Evolutionary conservation across 2,888 invertebrate species (phyloP).

Genomic region (Lasioglossum villosulum): DNA sequence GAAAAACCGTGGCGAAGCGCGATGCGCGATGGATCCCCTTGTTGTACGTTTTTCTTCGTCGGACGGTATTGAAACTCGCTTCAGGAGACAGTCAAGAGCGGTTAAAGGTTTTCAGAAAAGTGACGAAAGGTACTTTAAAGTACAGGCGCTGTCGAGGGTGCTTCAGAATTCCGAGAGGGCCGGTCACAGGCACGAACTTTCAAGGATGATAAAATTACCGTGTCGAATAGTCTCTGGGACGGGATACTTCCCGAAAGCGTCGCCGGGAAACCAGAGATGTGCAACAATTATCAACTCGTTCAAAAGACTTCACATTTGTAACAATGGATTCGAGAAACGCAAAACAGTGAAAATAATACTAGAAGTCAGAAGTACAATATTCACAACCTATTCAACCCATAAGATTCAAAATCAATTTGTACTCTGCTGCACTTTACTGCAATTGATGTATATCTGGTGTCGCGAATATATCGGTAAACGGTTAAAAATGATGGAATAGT

Average conservation of each 20-base stretch:
- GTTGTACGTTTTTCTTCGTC: constrained; percentile 4
- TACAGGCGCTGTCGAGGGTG: constrained; percentile 48
- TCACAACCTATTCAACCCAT: too few species aligned
- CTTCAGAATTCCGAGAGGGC: constrained; percentile 33
- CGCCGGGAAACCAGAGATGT: background rate
- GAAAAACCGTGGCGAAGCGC: background rate
- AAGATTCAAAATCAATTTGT: too few species aligned
- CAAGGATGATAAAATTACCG: constrained; percentile 58
- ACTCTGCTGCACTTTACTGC: too few species aligned
- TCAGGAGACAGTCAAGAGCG: constrained; percentile 25
- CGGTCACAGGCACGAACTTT: constrained; percentile 35
- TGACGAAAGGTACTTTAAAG: constrained; percentile 50
- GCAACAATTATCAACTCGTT: background rate
- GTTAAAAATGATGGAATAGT: too few species aligned
- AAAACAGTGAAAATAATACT: too few species aligned
- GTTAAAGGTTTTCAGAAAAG: constrained; percentile 50
- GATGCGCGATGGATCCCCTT: background rate
- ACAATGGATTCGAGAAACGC: too few species aligned
- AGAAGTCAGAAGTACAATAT: too few species aligned
- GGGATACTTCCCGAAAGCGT: background rate
- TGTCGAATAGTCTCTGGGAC: constrained; percentile 16
- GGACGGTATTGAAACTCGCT: constrained; percentile 15
- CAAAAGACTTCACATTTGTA: too few species aligned
- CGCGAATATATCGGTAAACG: too few species aligned
- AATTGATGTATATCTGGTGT: too few species aligned